These are phyloP conservation scores for Argyresthia goedartella DNA, from an alignment of 2,888 invertebrate genomes.

Conservation along the genomic window DNA sequence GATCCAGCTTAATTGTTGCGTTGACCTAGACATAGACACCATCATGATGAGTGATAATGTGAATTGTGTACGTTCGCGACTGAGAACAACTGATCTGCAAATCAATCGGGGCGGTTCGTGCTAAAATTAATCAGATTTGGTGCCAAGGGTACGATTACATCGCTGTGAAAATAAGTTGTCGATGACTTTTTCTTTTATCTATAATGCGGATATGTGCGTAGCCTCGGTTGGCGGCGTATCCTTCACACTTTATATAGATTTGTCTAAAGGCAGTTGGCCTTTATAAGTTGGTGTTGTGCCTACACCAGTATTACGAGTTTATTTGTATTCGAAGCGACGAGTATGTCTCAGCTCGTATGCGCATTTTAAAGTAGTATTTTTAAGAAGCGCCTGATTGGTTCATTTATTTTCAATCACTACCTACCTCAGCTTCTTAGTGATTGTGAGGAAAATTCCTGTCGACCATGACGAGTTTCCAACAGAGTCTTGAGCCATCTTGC, in stretches of 20 bases:
- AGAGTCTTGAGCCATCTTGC: too few relatives aligned
- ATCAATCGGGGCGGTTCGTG: not conserved
- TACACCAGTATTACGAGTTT: too few relatives aligned
- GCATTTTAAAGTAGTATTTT: too few relatives aligned
- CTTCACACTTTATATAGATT: too few relatives aligned
- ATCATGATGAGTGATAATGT: not conserved
- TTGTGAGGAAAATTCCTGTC: constrained; percentile 4
- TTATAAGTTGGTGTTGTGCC: too few relatives aligned
- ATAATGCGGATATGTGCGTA: too few relatives aligned
- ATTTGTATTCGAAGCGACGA: not conserved
- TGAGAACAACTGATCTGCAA: not conserved
- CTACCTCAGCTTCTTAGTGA: not conserved
- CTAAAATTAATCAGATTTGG: constrained; percentile 2
- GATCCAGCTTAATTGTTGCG: not conserved
- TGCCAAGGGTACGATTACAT: constrained; percentile 1
- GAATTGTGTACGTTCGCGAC: not conserved
- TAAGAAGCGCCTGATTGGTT: not conserved
- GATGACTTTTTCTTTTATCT: too few relatives aligned
- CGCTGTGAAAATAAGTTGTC: not conserved
- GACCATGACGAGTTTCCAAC: constrained; percentile 6
- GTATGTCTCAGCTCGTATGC: too few relatives aligned
- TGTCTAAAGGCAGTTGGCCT: too few relatives aligned
- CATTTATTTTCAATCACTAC: not conserved
- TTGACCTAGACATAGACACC: constrained; percentile 1
- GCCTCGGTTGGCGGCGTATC: too few relatives aligned